phyloP scores from a whole-genome alignment of 2,797 vertebrate species.

The Philypnodon macrostomus region DNA sequence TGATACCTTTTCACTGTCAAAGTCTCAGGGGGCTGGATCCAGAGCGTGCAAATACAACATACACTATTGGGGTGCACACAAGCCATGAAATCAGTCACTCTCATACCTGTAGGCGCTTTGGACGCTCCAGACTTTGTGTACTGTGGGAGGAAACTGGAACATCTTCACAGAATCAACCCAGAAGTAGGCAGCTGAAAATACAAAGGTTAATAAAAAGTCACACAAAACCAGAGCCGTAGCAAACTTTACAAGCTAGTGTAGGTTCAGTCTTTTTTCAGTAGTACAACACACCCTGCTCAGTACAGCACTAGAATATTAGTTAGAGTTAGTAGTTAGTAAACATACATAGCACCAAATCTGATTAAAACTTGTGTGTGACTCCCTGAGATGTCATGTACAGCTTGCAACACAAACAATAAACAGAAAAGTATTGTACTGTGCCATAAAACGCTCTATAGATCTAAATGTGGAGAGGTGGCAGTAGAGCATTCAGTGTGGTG shows the following conservation, averaged over 20 bases:
- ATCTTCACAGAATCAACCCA: constrained; percentile 18
- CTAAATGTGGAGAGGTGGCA: constrained; percentile 11
- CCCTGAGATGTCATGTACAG: too few species aligned
- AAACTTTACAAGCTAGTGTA: neutral
- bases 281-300: too few species aligned
- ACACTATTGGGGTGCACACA: constrained; percentile 19
- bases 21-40: constrained; percentile 22
- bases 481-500: constrained; percentile 2
- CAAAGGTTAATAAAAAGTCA: constrained; percentile 11
- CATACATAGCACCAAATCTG: too few species aligned
- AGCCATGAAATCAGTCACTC: constrained; percentile 26
- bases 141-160: constrained; percentile 45
- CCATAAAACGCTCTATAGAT: neutral
- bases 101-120: constrained; percentile 43
- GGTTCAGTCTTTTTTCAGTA: too few species aligned
- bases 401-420: too few species aligned
- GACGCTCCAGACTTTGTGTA: constrained; percentile 37
- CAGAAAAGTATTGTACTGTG: too few species aligned
- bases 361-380: too few species aligned
- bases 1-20: constrained; percentile 20
- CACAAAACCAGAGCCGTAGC: neutral
- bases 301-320: too few species aligned
- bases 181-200: constrained; percentile 32
- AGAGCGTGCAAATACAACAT: constrained; percentile 12
- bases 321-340: too few species aligned